These are phyloP conservation scores for Xenus cinereus DNA, from an alignment of 2,113 vertebrate species.

Conservation along the genomic window DNA sequence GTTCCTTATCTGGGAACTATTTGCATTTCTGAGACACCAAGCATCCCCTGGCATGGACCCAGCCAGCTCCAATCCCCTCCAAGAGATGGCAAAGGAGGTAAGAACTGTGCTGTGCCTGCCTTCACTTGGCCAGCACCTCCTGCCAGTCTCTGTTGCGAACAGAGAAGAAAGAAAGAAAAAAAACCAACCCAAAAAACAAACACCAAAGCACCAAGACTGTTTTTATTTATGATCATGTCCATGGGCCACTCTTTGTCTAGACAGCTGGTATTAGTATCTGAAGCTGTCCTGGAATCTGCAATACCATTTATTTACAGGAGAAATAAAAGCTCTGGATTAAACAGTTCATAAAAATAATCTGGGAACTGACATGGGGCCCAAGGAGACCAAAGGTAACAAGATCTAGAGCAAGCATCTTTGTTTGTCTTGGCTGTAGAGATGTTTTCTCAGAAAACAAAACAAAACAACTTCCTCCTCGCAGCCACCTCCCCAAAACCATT, in stretches of 20 bases:
- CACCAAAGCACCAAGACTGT: neutral
- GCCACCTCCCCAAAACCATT: neutral
- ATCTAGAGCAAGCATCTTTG: neutral
- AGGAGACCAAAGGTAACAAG: slow-evolving; percentile 50
- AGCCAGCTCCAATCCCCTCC: neutral
- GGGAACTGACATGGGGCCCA: neutral
- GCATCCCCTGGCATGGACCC: neutral
- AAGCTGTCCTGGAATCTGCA: slow-evolving; percentile 64
- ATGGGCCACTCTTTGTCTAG: slow-evolving; percentile 73
- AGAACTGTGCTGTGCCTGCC: neutral
- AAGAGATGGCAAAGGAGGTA: neutral
- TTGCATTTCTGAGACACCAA: neutral
- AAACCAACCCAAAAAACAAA: neutral
- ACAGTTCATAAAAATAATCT: slow-evolving; percentile 66
- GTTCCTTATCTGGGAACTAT: neutral
- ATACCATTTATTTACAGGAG: slow-evolving; percentile 56
- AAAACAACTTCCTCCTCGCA: neutral
- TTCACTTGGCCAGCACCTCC: neutral
- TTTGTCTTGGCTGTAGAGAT: slow-evolving; percentile 10
- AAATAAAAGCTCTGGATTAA: slow-evolving; percentile 61
- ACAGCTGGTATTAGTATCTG: slow-evolving; percentile 71
- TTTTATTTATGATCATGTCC: slow-evolving; percentile 72
- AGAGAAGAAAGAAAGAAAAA: neutral
- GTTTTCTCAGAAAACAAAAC: slow-evolving; percentile 56
- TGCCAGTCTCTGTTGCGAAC: neutral